Conservation (phyloP, 1,140 invertebrate species). For the Zelostemma sp. region DNA sequence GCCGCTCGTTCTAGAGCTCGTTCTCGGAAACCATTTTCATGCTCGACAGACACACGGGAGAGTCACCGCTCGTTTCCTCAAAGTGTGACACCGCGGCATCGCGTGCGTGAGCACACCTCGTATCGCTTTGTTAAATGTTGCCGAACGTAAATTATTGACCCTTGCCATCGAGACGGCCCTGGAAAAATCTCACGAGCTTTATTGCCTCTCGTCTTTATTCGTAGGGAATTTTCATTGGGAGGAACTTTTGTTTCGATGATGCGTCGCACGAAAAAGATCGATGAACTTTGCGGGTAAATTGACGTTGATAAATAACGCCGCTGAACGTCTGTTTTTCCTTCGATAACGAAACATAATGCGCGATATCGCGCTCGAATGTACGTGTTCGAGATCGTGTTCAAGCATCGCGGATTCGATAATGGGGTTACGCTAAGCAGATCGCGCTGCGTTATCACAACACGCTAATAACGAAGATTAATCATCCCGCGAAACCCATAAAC, state of each 20-base stretch:
- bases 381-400: conserved; percentile 58
- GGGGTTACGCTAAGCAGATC: conserved; percentile 49
- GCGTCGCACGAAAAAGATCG: neutral
- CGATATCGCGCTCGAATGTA: conserved; percentile 43
- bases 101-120: conserved; percentile 12
- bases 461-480: conserved; percentile 59
- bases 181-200: too few species aligned
- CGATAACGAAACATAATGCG: conserved; percentile 48
- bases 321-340: conserved; percentile 48
- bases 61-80: conserved; percentile 33
- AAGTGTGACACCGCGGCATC: conserved; percentile 16
- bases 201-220: too few species aligned
- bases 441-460: conserved; percentile 52
- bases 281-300: conserved; percentile 19
- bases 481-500: conserved; percentile 57
- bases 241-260: too few species aligned
- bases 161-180: too few species aligned
- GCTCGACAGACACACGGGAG: conserved; percentile 32
- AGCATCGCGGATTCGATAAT: conserved; percentile 62
- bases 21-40: conserved; percentile 61
- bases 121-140: conserved; percentile 7
- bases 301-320: conserved; percentile 53
- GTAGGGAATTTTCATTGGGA: too few species aligned
- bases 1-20: conserved; percentile 23
- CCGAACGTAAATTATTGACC: conserved; percentile 13